Base-by-base conservation (phyloP, 2,888 invertebrate genomes). In the Cheilosia soror region DNA sequence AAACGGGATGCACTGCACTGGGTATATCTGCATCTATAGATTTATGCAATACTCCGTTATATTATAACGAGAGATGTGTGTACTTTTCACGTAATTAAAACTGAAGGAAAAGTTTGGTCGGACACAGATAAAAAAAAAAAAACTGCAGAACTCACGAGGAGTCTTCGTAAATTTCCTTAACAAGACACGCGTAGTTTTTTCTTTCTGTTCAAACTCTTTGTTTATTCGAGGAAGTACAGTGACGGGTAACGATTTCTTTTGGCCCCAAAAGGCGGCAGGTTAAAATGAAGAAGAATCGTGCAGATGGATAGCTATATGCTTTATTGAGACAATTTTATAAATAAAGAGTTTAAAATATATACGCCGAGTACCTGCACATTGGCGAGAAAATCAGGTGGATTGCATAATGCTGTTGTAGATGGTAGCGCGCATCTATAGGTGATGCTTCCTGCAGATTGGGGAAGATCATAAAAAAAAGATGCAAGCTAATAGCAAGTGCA, bases 41-140 rank as follows among this genome's bases (percentile, higher is more conserved):
- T 71, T 55, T 66, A 66, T 69, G 55, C 55, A 69, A 69, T 7
- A 20, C 11, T 75, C 79, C 75, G 80, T 80, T 80, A 75, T 25
- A 51, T 33, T 66, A 49, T 66, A 57, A 65, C 44, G 69, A 71
- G 58, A 65, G 49, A 65, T 25, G 49, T 51, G 55, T 78, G 68
- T 66, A 73, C 72, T 83, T 83, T 83, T 79, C 79, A 83, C 53
- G 60, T 83, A 83, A 83, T 83, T 83, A 83, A 83, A 66, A 62
- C 9, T 71, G 71, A 82, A 78, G 58, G 65, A 82, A 82, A 82
- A 77, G 31, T 72, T 72, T 73, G 25, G 27, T n/a, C 11, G 15
- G 20, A 33, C 29, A 33, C 15, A 42, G 25, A 25, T 25, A 20
- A 20, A 2, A 20, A 20, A 20, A 49, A 33, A 25, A 29, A 62